Conservation (phyloP, 1,140 invertebrate genomes). For the Heliconius hermathena region DNA sequence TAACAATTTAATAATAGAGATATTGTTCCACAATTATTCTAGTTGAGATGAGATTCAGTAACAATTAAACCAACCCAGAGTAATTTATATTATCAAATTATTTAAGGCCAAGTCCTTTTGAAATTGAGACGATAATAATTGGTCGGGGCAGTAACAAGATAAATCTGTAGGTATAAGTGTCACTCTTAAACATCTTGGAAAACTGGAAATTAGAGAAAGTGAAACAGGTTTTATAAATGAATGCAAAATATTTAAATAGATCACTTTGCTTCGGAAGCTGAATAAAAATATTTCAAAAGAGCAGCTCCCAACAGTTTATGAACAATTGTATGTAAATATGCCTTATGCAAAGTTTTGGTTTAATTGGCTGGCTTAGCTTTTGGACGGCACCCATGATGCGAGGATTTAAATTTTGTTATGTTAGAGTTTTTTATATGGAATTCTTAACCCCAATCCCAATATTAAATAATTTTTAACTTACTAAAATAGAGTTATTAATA, state of each 20-base stretch:
- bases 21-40: constrained; percentile 8
- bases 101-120: constrained; percentile 12
- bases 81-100: constrained; percentile 10
- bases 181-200: background rate
- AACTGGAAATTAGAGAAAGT: background rate
- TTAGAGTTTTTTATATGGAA: background rate
- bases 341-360: background rate
- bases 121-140: constrained; percentile 12
- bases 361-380: background rate
- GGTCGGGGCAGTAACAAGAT: background rate
- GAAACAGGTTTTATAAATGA: too few relatives aligned
- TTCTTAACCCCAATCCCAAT: too few relatives aligned
- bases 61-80: background rate
- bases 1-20: background rate
- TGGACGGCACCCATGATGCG: background rate
- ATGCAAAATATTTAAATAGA: too few relatives aligned
- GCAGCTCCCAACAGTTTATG: background rate
- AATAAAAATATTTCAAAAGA: too few relatives aligned
- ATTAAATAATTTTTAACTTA: too few relatives aligned
- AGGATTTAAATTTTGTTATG: background rate
- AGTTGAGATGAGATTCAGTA: constrained; percentile 7
- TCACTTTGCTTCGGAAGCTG: too few relatives aligned
- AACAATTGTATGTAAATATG: background rate
- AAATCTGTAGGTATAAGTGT: background rate
- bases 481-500: too few relatives aligned